Evolutionary conservation across 2,888 invertebrate species (phyloP).

Genomic region (Ptilodon capucinus): DNA sequence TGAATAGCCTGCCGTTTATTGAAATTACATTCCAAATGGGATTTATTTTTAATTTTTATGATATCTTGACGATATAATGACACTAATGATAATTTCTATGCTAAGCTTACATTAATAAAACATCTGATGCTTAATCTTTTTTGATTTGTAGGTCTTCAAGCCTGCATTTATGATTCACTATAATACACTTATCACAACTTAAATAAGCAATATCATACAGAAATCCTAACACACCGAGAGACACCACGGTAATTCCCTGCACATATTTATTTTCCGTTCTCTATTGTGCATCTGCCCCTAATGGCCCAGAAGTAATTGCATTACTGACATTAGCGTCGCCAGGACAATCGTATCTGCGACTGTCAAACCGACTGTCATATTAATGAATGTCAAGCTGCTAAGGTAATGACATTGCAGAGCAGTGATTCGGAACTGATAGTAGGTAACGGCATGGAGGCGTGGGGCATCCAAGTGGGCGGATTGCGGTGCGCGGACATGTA

Average conservation of each 20-base stretch:
- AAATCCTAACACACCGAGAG: too few species aligned
- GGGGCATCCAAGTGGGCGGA: slow-evolving; percentile 3
- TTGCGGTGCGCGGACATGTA: slow-evolving; percentile 3
- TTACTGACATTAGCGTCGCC: slow-evolving; percentile 49
- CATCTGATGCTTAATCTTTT: too few species aligned
- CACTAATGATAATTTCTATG: too few species aligned
- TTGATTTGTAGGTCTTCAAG: too few species aligned
- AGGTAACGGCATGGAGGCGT: slow-evolving; percentile 27
- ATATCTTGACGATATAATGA: too few species aligned
- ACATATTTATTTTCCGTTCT: not conserved
- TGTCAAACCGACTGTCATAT: slow-evolving; percentile 69
- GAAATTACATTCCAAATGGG: too few species aligned
- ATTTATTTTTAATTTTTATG: too few species aligned
- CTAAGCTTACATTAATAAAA: too few species aligned
- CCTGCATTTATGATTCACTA: too few species aligned
- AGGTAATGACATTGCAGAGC: slow-evolving; percentile 62
- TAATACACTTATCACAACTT: too few species aligned
- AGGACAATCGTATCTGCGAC: slow-evolving; percentile 60
- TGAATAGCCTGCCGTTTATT: too few species aligned
- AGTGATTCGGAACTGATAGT: slow-evolving; percentile 69
- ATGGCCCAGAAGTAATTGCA: slow-evolving; percentile 68
- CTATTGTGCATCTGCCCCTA: slow-evolving; percentile 30
- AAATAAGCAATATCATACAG: too few species aligned
- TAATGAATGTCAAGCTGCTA: slow-evolving; percentile 59
- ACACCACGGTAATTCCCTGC: not conserved